Base-by-base conservation (phyloP, 1,140 invertebrate genomes). In the Gerris buenoi region DNA sequence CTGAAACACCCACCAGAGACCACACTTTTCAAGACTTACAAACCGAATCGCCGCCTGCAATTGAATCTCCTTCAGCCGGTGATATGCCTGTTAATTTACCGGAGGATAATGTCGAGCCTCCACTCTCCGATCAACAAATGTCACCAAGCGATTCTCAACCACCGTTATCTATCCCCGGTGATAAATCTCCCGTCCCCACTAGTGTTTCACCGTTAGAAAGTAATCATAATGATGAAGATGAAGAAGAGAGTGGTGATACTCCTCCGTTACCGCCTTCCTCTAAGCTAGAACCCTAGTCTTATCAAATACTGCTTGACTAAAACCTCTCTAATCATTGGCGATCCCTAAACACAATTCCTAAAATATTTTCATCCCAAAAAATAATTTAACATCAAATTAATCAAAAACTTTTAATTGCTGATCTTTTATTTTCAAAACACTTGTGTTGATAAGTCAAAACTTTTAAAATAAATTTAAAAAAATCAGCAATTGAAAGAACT, bases 1-100 rank as follows among this genome's bases (percentile, higher is more conserved):
- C 60, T 25, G 57, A 66, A 18, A 33, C 62, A 23, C 27, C 67
- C 23, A 15, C 58, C 23, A 60, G 58, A 60, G 58, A 60, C 23
- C 58, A 15, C 5, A 60, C 15, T 25, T 60, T 60, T 60, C 15
- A 60, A 25, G 58, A 60, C 23, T 60, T 60, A 60, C 15, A 60
- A 60, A 15, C 15, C 5, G 58, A 60, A 22, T 15, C 15, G 3
- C 15, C 15, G 10, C 15, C 15, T 22, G 58, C 15, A 13, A 25
- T 22, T 22, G 58, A 60, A 60, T 15, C 15, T 60, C 15, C 15
- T 15, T 10, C 15, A 15, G 58, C 10, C 3, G 58, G 58, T 5
- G 58, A 22, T 15, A 22, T 5, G 5, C 15, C 23, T 10, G 3
- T 22, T 15, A 5, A 14, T 5, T 10, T 22, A 5, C 15, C 23